phyloP scores from a whole-genome alignment of 2,797 vertebrate genomes.

The Sebastes vulpes region DNA sequence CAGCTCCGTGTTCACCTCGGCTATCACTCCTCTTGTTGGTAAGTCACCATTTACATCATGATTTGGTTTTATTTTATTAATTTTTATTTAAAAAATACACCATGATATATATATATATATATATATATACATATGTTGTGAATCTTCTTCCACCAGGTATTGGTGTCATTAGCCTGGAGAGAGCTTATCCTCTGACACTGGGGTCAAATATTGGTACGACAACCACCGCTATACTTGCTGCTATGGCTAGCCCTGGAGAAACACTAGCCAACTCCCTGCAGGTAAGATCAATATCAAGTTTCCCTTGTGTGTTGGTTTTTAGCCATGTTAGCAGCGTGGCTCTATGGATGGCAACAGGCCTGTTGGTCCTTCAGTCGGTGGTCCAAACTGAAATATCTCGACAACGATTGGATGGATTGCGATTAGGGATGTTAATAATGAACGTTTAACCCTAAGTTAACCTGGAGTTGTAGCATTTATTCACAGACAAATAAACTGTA shows the following conservation, averaged over 20 bases:
- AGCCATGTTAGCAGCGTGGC: not conserved
- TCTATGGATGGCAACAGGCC: not conserved
- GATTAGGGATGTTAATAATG: too few relatives aligned
- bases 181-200: conserved; percentile 94
- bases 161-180: conserved; percentile 94
- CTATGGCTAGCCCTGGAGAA: conserved; percentile 92
- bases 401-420: not conserved
- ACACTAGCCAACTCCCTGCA: conserved; percentile 90
- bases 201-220: conserved; percentile 98
- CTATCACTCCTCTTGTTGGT: conserved; percentile 97
- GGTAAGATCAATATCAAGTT: conserved; percentile 72
- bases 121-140: not conserved
- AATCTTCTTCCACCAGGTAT: conserved; percentile 84
- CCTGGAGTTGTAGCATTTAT: too few relatives aligned
- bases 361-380: not conserved
- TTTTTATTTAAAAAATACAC: not conserved
- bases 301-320: not conserved
- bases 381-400: not conserved
- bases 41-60: conserved; percentile 50
- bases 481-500: too few relatives aligned
- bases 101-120: not conserved
- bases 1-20: conserved; percentile 98
- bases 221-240: conserved; percentile 95
- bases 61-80: not conserved
- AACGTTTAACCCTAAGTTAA: too few relatives aligned